phyloP scores from a whole-genome alignment of 2,797 vertebrate genomes.

The Bradypus variegatus region DNA sequence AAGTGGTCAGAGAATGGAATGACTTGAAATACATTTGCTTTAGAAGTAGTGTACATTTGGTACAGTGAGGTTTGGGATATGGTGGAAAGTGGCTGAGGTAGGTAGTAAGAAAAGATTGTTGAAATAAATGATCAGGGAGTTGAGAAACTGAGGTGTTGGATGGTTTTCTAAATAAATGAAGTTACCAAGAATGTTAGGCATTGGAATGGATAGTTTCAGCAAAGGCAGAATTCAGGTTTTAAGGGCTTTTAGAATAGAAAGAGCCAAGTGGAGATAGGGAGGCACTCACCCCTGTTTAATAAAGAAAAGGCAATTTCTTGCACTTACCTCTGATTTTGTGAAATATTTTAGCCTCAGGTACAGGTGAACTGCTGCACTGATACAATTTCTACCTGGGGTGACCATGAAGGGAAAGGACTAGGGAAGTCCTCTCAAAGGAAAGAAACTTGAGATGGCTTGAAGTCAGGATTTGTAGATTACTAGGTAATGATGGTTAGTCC shows the following conservation, averaged over 20 bases:
- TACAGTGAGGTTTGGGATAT: background rate
- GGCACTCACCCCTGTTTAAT: background rate
- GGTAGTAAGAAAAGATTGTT: background rate
- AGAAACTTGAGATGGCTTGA: background rate
- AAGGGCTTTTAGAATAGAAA: background rate
- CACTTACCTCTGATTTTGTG: background rate
- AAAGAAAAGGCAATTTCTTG: background rate
- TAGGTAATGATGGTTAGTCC: background rate
- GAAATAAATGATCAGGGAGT: background rate
- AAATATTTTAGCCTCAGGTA: background rate
- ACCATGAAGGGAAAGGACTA: background rate
- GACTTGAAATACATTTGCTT: background rate
- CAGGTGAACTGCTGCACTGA: background rate
- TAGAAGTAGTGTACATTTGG: background rate
- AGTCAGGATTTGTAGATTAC: background rate
- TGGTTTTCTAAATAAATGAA: background rate
- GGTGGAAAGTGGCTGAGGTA: background rate
- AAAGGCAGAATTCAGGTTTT: background rate
- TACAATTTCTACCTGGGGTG: background rate
- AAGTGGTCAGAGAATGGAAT: background rate
- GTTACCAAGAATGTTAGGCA: background rate
- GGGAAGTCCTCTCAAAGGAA: background rate
- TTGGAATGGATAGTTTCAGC: background rate
- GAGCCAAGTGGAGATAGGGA: background rate
- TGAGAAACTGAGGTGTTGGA: background rate